Percentiles rank a stretch among this genome's conserved stretches.
Evolutionary conservation across 1,140 invertebrate species (phyloP).

Genomic region (Anoplophora glabripennis): DNA sequence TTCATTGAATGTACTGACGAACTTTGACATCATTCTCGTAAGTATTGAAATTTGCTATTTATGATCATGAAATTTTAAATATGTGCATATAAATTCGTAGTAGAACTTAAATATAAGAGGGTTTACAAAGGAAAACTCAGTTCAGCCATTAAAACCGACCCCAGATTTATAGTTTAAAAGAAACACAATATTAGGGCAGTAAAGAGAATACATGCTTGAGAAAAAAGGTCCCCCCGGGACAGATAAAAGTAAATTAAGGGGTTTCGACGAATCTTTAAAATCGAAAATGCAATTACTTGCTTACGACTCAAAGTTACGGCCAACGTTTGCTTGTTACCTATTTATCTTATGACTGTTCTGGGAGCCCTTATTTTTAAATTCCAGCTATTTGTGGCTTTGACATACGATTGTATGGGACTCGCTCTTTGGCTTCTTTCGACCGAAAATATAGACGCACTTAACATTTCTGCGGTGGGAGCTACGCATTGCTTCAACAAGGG

Average conservation of each 20-base stretch:
- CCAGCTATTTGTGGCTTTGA: conserved; percentile 17
- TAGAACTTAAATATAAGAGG: no score
- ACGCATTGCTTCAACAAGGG: no score
- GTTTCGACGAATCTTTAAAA: conserved; percentile 22
- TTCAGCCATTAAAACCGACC: no score
- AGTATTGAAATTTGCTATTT: no score
- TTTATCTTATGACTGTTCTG: conserved; percentile 23
- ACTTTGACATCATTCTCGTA: no score
- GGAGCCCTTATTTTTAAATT: conserved; percentile 23
- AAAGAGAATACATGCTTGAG: not conserved
- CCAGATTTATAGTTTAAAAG: no score
- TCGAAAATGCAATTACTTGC: conserved; percentile 21
- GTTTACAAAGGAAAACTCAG: no score
- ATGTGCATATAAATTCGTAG: no score
- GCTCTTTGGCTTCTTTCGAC: conserved; percentile 11
- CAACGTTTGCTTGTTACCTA: conserved; percentile 21
- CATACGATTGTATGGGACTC: conserved; percentile 9
- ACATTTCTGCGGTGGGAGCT: conserved; percentile 13
- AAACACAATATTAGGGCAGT: no score
- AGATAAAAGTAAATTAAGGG: conserved; percentile 17
- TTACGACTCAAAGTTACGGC: conserved; percentile 5
- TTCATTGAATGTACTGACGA: no score
- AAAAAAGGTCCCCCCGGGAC: conserved; percentile 8
- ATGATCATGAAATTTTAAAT: no score
- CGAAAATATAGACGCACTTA: conserved; percentile 20